Conservation (phyloP, 2,888 invertebrate species). For the Coleophora flavipennella region DNA sequence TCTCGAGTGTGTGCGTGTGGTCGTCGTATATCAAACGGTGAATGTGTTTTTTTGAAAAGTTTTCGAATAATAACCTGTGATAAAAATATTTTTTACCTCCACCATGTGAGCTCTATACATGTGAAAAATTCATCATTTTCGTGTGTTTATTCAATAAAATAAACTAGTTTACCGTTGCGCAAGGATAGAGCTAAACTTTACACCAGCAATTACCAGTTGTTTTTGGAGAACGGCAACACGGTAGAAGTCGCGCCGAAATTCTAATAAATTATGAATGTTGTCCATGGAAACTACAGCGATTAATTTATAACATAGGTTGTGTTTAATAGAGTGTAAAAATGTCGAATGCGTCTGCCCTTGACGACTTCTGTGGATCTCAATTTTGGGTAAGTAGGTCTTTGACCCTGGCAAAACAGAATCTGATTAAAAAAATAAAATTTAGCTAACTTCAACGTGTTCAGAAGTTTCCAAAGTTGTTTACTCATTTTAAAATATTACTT, state of each 20-base stretch:
- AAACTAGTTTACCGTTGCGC: too few relatives aligned
- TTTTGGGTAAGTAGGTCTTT: constrained; percentile 82
- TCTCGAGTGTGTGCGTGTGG: constrained; percentile 3
- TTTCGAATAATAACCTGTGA: constrained; percentile 10
- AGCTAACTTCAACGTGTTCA: too few relatives aligned
- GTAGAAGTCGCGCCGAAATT: too few relatives aligned
- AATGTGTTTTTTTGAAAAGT: constrained; percentile 7
- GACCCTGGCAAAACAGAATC: constrained; percentile 1
- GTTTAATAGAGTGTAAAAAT: constrained; percentile 46
- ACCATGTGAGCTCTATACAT: constrained; percentile 2
- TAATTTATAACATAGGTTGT: constrained; percentile 2
- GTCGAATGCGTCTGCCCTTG: constrained; percentile 75
- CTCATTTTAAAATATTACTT: too few relatives aligned
- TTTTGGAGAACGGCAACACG: not conserved
- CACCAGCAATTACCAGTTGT: too few relatives aligned
- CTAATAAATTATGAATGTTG: constrained; percentile 1
- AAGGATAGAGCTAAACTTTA: too few relatives aligned
- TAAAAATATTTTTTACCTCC: constrained; percentile 2
- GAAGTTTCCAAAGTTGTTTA: too few relatives aligned
- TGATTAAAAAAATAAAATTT: too few relatives aligned
- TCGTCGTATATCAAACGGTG: not conserved
- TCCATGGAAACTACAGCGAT: constrained; percentile 28
- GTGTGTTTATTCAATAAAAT: too few relatives aligned
- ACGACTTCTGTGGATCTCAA: constrained; percentile 82
- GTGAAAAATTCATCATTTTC: not conserved